A percentile compares a stretch with the other conserved stretches of the same genome.
Conservation (phyloP, 1,140 invertebrate genomes). For the Neodiprion pinetum region DNA sequence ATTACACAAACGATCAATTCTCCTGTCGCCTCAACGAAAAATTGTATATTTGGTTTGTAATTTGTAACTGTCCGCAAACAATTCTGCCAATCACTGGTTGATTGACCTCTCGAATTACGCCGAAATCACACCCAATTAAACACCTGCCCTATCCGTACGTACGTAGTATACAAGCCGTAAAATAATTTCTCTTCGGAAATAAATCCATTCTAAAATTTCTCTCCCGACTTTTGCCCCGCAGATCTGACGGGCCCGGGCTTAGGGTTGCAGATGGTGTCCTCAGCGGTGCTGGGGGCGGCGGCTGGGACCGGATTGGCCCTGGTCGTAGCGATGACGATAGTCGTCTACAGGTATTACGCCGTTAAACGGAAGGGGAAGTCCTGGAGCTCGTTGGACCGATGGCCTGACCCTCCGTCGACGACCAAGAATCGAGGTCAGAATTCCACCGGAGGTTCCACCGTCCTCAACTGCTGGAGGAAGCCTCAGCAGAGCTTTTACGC, state of each 20-base stretch:
- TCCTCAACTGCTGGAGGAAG: constrained; percentile 34
- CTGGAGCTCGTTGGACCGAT: constrained; percentile 66
- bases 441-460: not conserved
- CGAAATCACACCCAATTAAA: too few species aligned
- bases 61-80: too few species aligned
- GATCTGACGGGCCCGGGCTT: not conserved
- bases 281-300: constrained; percentile 70
- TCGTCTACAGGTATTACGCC: constrained; percentile 71
- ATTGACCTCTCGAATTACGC: too few species aligned
- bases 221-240: not conserved
- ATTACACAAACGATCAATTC: too few species aligned
- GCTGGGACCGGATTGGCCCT: constrained; percentile 70
- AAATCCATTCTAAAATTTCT: not conserved
- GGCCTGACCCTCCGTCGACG: constrained; percentile 44
- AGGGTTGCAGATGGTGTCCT: constrained; percentile 61
- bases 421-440: not conserved
- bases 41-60: too few species aligned
- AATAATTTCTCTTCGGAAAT: too few species aligned
- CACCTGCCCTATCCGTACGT: too few species aligned
- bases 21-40: too few species aligned
- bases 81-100: too few species aligned
- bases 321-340: constrained; percentile 69
- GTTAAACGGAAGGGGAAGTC: constrained; percentile 61
- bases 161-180: too few species aligned
- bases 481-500: constrained; percentile 39